phyloP scores from a whole-genome alignment of 2,797 vertebrate genomes.

The Lutjanus argentimaculatus region DNA sequence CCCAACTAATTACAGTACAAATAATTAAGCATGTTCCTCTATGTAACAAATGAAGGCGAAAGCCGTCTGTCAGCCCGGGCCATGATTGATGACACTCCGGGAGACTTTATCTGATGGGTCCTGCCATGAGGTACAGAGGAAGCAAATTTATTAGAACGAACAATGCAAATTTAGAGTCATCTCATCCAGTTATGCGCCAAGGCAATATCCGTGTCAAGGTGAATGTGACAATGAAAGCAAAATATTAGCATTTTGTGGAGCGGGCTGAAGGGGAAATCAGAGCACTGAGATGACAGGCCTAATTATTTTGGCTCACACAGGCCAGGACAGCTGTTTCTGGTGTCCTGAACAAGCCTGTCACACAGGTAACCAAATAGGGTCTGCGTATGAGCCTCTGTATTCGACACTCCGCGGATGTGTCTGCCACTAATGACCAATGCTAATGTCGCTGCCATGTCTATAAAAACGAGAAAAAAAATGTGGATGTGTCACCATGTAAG shows the following conservation, averaged over 20 bases:
- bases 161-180: conserved; percentile 99
- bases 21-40: conserved; percentile 99
- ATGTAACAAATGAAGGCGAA: conserved; percentile 99
- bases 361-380: conserved; percentile 99
- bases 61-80: conserved; percentile 95
- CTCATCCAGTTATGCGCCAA: conserved; percentile 99
- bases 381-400: conserved; percentile 95
- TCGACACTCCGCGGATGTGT: conserved; percentile 93
- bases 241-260: conserved; percentile 99
- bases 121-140: conserved; percentile 94
- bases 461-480: conserved; percentile 85
- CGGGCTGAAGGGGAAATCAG: conserved; percentile 99
- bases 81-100: conserved; percentile 99
- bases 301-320: conserved; percentile 99
- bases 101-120: conserved; percentile 99
- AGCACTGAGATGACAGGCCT: conserved; percentile 99
- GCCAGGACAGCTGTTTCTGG: conserved; percentile 99
- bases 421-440: conserved; percentile 99
- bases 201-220: conserved; percentile 99
- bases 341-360: conserved; percentile 99
- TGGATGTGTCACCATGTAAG: conserved; percentile 91
- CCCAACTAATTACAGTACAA: conserved; percentile 99
- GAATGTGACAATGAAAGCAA: conserved; percentile 99
- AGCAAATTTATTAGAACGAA: conserved; percentile 99
- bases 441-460: conserved; percentile 99